phyloP scores from a whole-genome alignment of 2,888 invertebrate genomes.

The Leucoptera coffeella region DNA sequence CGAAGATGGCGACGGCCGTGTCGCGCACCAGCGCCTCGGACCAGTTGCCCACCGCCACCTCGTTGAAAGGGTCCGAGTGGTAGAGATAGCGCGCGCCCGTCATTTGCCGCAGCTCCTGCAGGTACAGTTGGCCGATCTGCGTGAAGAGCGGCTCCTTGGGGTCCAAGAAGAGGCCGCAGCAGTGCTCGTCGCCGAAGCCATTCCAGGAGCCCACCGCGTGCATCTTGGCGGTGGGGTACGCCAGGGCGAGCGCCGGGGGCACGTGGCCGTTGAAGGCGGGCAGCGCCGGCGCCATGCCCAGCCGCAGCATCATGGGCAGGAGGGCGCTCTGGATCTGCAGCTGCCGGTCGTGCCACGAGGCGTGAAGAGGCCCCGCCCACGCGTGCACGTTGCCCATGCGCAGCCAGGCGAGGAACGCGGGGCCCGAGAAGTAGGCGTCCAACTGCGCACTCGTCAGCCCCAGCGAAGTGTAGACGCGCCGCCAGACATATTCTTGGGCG shows the following conservation, averaged over 20 bases:
- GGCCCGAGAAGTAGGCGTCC: slow-evolving; percentile 78
- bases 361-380: slow-evolving; percentile 80
- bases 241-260: slow-evolving; percentile 64
- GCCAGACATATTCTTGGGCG: slow-evolving; percentile 88
- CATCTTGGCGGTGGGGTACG: slow-evolving; percentile 67
- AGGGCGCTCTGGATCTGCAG: slow-evolving; percentile 67
- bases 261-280: slow-evolving; percentile 93
- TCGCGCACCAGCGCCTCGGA: slow-evolving; percentile 55
- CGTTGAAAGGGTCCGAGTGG: slow-evolving; percentile 91
- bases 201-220: slow-evolving; percentile 67
- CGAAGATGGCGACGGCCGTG: slow-evolving; percentile 65
- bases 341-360: slow-evolving; percentile 65
- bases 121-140: slow-evolving; percentile 64
- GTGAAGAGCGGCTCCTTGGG: slow-evolving; percentile 74
- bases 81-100: slow-evolving; percentile 81
- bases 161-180: slow-evolving; percentile 73
- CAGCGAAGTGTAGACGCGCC: slow-evolving; percentile 64
- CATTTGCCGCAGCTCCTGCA: slow-evolving; percentile 59
- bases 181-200: slow-evolving; percentile 64
- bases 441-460: slow-evolving; percentile 73
- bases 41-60: slow-evolving; percentile 61
- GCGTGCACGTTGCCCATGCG: slow-evolving; percentile 93
- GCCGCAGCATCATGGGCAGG: slow-evolving; percentile 63
- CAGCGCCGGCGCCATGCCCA: slow-evolving; percentile 82
- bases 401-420: slow-evolving; percentile 90